Conservation (phyloP, 2,888 invertebrate genomes). For the Seira sanloemensis region DNA sequence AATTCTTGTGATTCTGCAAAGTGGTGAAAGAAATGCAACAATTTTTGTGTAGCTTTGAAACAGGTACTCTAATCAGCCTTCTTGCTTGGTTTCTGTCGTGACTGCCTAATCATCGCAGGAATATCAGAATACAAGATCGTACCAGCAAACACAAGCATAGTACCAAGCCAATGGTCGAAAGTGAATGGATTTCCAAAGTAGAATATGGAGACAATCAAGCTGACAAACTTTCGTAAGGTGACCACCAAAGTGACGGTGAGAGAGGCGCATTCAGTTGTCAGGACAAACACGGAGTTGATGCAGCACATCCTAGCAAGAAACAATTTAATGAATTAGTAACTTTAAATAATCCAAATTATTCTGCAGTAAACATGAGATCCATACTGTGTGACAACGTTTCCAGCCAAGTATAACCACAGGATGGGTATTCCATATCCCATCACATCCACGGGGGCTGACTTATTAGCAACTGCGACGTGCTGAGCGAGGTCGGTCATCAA, state of each 20-base stretch:
- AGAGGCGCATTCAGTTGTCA: constrained; percentile 96
- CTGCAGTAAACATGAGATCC: neutral
- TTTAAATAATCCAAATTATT: neutral
- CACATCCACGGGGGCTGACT: constrained; percentile 79
- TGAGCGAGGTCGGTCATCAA: constrained; percentile 86
- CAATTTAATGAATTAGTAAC: neutral
- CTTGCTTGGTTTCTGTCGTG: constrained; percentile 44
- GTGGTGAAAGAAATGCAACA: too few species aligned
- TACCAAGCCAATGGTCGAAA: constrained; percentile 92
- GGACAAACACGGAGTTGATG: constrained; percentile 94
- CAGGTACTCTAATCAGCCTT: constrained; percentile 61
- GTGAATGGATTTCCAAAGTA: constrained; percentile 98
- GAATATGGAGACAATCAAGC: constrained; percentile 94
- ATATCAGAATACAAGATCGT: constrained; percentile 93
- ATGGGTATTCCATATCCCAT: constrained; percentile 83
- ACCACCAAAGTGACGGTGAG: constrained; percentile 96
- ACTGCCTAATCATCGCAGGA: constrained; percentile 65
- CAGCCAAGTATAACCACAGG: constrained; percentile 85
- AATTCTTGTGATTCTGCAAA: too few species aligned
- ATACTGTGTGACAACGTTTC: constrained; percentile 92
- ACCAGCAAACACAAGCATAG: constrained; percentile 91
- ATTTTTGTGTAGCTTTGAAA: too few species aligned
- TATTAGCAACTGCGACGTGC: constrained; percentile 84
- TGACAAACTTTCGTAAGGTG: constrained; percentile 95
- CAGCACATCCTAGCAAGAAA: constrained; percentile 83